A percentile compares a stretch with the other conserved stretches of the same genome.
Conservation (phyloP, 2,113 vertebrate genomes). For the Cisticola juncidis region DNA sequence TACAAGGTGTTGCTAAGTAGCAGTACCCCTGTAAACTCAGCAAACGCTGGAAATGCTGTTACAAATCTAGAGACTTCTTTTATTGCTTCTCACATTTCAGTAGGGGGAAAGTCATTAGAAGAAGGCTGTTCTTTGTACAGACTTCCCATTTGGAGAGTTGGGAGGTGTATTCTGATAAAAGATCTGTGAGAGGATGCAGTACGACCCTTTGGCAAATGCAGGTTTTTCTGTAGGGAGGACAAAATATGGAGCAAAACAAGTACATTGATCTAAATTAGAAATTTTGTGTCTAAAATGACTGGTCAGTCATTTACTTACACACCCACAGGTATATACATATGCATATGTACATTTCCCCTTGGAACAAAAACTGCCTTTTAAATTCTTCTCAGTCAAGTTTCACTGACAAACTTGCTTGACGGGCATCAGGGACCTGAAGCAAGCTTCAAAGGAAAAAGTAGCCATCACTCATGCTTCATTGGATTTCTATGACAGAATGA, state of each 20-base stretch:
- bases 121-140: slow-evolving; percentile 48
- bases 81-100: slow-evolving; percentile 65
- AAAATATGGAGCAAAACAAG: background rate
- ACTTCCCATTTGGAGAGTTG: slow-evolving; percentile 18
- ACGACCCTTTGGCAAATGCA: background rate
- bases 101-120: slow-evolving; percentile 45
- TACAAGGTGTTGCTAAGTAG: slow-evolving; percentile 64
- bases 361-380: slow-evolving; percentile 67
- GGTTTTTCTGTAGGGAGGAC: background rate
- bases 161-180: background rate
- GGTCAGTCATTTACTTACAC: slow-evolving; percentile 9
- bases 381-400: slow-evolving; percentile 80
- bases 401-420: slow-evolving; percentile 81
- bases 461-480: slow-evolving; percentile 84
- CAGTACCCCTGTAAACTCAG: slow-evolving; percentile 39
- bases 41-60: slow-evolving; percentile 49
- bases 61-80: slow-evolving; percentile 43
- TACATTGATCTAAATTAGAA: background rate
- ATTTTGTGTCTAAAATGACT: background rate
- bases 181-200: background rate
- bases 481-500: slow-evolving; percentile 87
- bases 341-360: slow-evolving; percentile 48
- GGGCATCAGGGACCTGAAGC: slow-evolving; percentile 77
- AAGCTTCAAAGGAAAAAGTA: slow-evolving; percentile 77
- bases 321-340: background rate